Conservation (phyloP, 2,888 invertebrate species). For the Drosophila siamana region DNA sequence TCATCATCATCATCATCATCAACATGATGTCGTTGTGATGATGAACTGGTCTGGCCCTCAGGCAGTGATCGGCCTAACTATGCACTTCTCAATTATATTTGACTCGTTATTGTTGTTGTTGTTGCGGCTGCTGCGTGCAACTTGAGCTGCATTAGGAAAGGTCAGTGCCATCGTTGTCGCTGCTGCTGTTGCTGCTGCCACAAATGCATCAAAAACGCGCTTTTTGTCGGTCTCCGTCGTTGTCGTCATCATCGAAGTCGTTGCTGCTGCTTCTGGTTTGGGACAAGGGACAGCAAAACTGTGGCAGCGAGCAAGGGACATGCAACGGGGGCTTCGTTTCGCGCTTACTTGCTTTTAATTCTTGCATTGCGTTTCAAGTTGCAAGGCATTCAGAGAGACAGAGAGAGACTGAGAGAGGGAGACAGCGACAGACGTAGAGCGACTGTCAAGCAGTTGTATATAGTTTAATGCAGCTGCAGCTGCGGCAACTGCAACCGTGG, state of each 20-base stretch:
- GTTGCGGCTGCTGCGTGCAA: conserved; percentile 59
- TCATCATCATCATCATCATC: not conserved
- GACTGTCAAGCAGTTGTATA: conserved; percentile 61
- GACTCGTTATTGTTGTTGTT: conserved; percentile 25
- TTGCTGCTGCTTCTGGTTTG: conserved; percentile 38
- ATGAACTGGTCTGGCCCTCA: conserved; percentile 26
- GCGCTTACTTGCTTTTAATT: conserved; percentile 80
- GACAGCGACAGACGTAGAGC: conserved; percentile 18
- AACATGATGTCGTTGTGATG: not conserved
- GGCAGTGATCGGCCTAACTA: conserved; percentile 36
- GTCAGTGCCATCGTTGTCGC: conserved; percentile 71
- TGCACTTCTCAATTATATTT: conserved; percentile 41
- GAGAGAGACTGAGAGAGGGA: not conserved
- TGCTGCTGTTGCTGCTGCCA: conserved; percentile 58
- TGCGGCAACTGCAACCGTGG: conserved; percentile 47
- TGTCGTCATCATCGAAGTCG: conserved; percentile 36
- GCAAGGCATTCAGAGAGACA: conserved; percentile 69
- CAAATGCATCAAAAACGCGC: conserved; percentile 82
- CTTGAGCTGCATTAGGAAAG: conserved; percentile 78
- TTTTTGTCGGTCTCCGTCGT: conserved; percentile 67
- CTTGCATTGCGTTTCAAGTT: conserved; percentile 80
- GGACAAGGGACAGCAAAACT: conserved; percentile 42
- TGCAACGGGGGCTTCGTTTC: conserved; percentile 57
- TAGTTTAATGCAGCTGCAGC: conserved; percentile 81
- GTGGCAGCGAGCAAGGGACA: conserved; percentile 10